These are phyloP conservation scores for Lytechinus pictus DNA, from an alignment of 35 echinoderm and acorn worm species.

Conservation along the genomic window DNA sequence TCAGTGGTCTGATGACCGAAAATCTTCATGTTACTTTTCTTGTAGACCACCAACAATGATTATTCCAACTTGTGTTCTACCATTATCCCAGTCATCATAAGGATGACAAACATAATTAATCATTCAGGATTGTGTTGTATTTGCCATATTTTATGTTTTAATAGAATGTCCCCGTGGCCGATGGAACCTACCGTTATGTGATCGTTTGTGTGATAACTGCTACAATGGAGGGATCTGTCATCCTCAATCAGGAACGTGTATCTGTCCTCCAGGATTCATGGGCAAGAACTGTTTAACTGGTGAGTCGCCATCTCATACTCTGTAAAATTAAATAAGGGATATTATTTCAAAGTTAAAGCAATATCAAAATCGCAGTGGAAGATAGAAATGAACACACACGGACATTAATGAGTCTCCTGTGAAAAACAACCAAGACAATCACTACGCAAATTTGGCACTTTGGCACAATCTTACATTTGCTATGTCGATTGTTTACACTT, in stretches of 20 bases:
- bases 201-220: constrained; percentile 67
- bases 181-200: constrained; percentile 58
- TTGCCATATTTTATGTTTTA: not conserved
- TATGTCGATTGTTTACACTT: too few relatives aligned
- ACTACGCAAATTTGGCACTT: too few relatives aligned
- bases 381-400: too few relatives aligned
- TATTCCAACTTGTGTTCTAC: too few relatives aligned
- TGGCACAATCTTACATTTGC: too few relatives aligned
- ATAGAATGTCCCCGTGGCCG: constrained; percentile 29
- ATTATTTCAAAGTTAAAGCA: too few relatives aligned
- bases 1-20: too few relatives aligned
- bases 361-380: too few relatives aligned
- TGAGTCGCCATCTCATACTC: not conserved
- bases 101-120: not conserved
- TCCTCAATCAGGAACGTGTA: constrained; percentile 67
- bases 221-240: constrained; percentile 84
- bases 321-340: not conserved
- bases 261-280: constrained; percentile 75
- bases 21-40: too few relatives aligned
- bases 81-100: not conserved
- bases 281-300: constrained; percentile 64
- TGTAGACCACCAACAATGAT: too few relatives aligned
- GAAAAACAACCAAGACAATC: too few relatives aligned
- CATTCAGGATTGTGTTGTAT: not conserved
- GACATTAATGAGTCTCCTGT: too few relatives aligned